Conservation (phyloP, 2,888 invertebrate genomes). For the Trissonchulus sp. region DNA sequence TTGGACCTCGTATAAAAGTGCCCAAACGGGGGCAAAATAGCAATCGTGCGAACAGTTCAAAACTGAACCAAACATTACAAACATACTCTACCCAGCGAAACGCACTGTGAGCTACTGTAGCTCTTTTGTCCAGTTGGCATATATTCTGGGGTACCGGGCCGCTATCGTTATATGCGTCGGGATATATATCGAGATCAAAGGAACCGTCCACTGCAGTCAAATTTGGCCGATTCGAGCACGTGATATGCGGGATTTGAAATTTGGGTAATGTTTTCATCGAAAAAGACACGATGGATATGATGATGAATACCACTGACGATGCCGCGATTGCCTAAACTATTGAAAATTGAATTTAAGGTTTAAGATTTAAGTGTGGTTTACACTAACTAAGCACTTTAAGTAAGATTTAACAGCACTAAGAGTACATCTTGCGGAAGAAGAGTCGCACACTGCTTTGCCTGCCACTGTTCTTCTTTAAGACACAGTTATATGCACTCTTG, state of each 20-base stretch:
- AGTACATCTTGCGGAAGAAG: too few species aligned
- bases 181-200: too few species aligned
- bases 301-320: slow-evolving; percentile 89
- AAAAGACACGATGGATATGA: slow-evolving; percentile 88
- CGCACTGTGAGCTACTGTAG: slow-evolving; percentile 59
- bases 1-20: slow-evolving; percentile 83
- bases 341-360: background rate
- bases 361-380: too few species aligned
- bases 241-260: slow-evolving; percentile 69
- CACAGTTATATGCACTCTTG: too few species aligned
- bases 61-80: slow-evolving; percentile 89
- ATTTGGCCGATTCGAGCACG: background rate
- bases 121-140: slow-evolving; percentile 48
- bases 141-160: background rate
- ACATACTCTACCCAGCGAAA: slow-evolving; percentile 84
- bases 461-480: too few species aligned
- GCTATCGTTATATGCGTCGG: background rate
- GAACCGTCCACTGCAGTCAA: background rate
- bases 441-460: too few species aligned
- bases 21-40: slow-evolving; percentile 69
- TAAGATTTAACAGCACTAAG: too few species aligned
- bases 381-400: too few species aligned
- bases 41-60: slow-evolving; percentile 63
- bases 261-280: slow-evolving; percentile 94
- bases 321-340: slow-evolving; percentile 77